These are phyloP conservation scores for Gallinago stenura DNA, from an alignment of 2,797 vertebrate species.

Conservation along the genomic window DNA sequence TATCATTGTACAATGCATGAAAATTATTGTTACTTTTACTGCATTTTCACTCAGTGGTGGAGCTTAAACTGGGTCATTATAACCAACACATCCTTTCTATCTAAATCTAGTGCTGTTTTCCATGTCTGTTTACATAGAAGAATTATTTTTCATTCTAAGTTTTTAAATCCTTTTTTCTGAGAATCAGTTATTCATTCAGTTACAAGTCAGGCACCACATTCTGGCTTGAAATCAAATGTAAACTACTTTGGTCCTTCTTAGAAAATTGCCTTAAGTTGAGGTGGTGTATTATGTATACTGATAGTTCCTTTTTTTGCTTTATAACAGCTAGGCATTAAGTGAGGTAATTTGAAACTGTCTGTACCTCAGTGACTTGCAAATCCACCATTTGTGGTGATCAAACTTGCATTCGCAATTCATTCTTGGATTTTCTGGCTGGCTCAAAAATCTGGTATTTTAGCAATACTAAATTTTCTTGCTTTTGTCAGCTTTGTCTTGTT, in stretches of 20 bases:
- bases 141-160: background rate
- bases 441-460: background rate
- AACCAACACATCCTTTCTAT: background rate
- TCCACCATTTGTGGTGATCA: background rate
- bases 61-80: background rate
- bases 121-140: background rate
- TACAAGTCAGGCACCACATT: background rate
- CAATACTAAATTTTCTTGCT: background rate
- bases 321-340: background rate
- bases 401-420: background rate
- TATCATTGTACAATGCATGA: background rate
- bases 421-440: background rate
- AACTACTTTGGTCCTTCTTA: background rate
- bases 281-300: background rate
- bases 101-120: background rate
- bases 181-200: background rate
- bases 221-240: background rate
- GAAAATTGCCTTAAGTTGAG: background rate
- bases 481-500: background rate
- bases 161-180: background rate
- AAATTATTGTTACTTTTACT: background rate
- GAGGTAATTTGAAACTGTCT: background rate
- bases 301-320: background rate
- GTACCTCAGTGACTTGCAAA: accelerated
- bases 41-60: background rate